Evolutionary conservation across 2,888 invertebrate genomes (phyloP), one percentile per base, ranked within the genome.

Genomic region (Steinernema scapterisci): DNA sequence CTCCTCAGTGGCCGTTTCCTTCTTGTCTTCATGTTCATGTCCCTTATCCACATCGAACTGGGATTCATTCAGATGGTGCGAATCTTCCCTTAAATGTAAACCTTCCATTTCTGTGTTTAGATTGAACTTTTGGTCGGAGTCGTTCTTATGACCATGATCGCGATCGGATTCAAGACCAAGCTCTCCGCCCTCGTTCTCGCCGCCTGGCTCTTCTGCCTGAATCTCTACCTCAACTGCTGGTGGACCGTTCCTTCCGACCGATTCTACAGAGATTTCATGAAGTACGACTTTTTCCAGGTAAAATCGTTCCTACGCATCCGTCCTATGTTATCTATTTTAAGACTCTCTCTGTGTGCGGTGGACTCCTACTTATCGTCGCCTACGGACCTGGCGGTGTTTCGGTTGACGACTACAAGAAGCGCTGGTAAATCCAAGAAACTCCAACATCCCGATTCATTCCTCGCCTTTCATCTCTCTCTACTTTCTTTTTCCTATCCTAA

Each of bases 331-430:
- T 13, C 16, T 38, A 2, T 23, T 71, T 76, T 2, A 63, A 85
- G 94, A 99, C 99, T 52, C 91, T 97, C 87, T 97, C 97, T 54
- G 99, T 99, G 79, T 93, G 99, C 87, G 99, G 99, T 79, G 99
- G 86, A 56, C 92, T 99, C 27, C 91, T 99, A 75, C 94, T 99
- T 93, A 96, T 99, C 83, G 97, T 99, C 13, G 94, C 94, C 79
- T 91, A 97, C 79, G 99, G 99, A 45, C 99, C 99, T 48, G 99
- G 99, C 77, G 96, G 95, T 75, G 96, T 97, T 51, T 97, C 97
- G 79, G 96, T 99, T 95, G 99, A 99, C 89, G 97, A 97, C 88
- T 96, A 97, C 90, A 99, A 99, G 91, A 99, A 99, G 91, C 93
- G 94, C 89, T 99, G 95, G 95, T 96, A 89, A 19, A 21, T 23